A percentile compares a stretch with the other conserved stretches of the same genome.
Conservation (phyloP, 2,113 vertebrate genomes). For the Albula goreensis region DNA sequence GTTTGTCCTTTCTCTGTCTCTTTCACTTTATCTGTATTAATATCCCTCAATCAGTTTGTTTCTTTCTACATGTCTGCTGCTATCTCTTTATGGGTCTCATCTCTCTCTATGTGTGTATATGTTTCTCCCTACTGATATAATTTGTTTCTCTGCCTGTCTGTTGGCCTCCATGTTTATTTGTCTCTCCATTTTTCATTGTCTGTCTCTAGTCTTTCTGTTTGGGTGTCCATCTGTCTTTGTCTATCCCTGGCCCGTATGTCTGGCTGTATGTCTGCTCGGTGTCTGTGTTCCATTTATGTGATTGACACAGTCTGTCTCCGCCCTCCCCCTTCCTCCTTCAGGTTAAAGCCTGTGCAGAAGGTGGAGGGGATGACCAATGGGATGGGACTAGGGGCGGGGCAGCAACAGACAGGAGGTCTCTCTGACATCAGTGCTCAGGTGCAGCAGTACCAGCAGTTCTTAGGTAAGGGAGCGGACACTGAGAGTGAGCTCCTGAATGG, state of each 20-base stretch:
- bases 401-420: constrained; percentile 71
- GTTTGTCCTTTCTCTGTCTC: not conserved
- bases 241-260: not conserved
- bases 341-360: constrained; percentile 85
- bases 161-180: not conserved
- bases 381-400: constrained; percentile 69
- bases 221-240: no score
- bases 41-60: not conserved
- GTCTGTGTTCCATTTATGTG: not conserved
- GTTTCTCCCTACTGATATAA: no score
- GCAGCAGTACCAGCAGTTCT: constrained; percentile 90
- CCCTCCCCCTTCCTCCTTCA: constrained; percentile 45
- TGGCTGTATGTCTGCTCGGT: not conserved
- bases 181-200: not conserved
- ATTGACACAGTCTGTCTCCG: not conserved
- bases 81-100: not conserved
- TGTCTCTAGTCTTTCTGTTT: no score
- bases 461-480: constrained; percentile 69
- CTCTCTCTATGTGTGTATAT: not conserved
- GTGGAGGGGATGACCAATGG: constrained; percentile 84
- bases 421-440: constrained; percentile 87
- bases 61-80: not conserved
- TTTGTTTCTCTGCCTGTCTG: not conserved
- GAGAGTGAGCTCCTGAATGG: no score
- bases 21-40: no score